phyloP scores from a whole-genome alignment of 2,888 invertebrate species.

The Sylvicola cinctus region DNA sequence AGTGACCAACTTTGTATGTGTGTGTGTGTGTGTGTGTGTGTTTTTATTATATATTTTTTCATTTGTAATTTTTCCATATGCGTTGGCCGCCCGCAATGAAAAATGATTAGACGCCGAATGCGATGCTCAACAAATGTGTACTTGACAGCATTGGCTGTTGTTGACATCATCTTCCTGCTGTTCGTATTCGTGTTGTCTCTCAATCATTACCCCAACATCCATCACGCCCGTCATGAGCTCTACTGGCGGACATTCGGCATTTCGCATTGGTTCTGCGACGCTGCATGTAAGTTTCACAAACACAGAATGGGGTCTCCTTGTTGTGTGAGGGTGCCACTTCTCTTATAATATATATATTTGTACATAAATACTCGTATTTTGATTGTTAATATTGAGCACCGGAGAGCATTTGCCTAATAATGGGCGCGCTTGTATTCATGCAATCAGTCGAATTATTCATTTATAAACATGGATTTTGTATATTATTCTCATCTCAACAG shows the following conservation, averaged over 20 bases:
- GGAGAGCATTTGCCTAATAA: too few relatives aligned
- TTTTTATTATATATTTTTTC: conserved; percentile 4
- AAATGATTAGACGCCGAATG: conserved; percentile 49
- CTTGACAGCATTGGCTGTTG: conserved; percentile 47
- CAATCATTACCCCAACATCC: conserved; percentile 34
- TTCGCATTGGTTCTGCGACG: conserved; percentile 41
- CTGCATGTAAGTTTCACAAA: conserved; percentile 35
- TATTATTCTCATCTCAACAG: conserved; percentile 14
- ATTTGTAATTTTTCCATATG: conserved; percentile 10
- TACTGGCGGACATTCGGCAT: conserved; percentile 40
- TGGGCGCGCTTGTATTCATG: too few relatives aligned
- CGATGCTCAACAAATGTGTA: conserved; percentile 54
- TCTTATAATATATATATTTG: too few relatives aligned
- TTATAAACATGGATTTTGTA: neutral
- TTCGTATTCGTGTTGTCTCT: conserved; percentile 40
- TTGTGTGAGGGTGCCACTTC: too few relatives aligned
- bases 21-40: too few relatives aligned
- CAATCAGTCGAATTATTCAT: too few relatives aligned
- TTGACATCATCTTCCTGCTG: conserved; percentile 46
- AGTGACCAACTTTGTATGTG: conserved; percentile 1
- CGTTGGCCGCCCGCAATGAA: too few relatives aligned
- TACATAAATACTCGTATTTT: too few relatives aligned
- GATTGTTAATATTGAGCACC: too few relatives aligned
- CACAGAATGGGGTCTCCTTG: too few relatives aligned
- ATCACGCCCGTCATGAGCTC: conserved; percentile 27